Conservation (phyloP, 1,140 invertebrate species). For the Ectropis grisescens region DNA sequence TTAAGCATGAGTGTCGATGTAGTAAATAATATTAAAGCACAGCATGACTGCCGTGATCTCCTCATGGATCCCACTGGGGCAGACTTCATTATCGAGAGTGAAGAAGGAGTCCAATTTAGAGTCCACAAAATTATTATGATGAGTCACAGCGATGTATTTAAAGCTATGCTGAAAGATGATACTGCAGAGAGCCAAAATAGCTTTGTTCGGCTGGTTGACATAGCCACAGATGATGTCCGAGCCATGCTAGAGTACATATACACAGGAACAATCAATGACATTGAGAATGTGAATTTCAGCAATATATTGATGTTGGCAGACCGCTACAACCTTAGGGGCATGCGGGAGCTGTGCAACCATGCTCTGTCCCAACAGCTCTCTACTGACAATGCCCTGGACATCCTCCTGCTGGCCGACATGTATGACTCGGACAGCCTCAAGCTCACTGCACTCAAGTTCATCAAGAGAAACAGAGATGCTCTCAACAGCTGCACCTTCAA, state of each 20-base stretch:
- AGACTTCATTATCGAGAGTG: constrained; percentile 51
- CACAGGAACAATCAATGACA: constrained; percentile 39
- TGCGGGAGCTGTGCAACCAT: constrained; percentile 36
- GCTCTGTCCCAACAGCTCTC: constrained; percentile 27
- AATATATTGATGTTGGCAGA: constrained; percentile 47
- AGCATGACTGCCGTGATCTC: constrained; percentile 35
- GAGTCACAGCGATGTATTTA: constrained; percentile 51
- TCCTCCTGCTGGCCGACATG: constrained; percentile 37
- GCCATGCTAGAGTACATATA: constrained; percentile 47
- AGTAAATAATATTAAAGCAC: too few relatives aligned
- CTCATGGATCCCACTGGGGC: constrained; percentile 38
- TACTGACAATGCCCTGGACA: constrained; percentile 42
- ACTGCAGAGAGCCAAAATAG: constrained; percentile 48
- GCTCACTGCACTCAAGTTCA: constrained; percentile 34
- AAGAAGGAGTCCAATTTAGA: constrained; percentile 40
- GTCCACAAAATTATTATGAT: constrained; percentile 44
- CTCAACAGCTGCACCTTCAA: constrained; percentile 35
- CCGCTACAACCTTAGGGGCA: constrained; percentile 35
- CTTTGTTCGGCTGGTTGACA: constrained; percentile 45
- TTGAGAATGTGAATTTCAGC: constrained; percentile 33
- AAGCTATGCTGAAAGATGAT: constrained; percentile 56
- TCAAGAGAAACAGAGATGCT: constrained; percentile 31
- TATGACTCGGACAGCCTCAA: constrained; percentile 42
- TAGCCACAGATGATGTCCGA: constrained; percentile 36
- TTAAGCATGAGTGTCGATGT: constrained; percentile 5